A percentile compares a stretch with the other conserved stretches of the same genome.
Conservation (phyloP, 2,113 vertebrate species). For the Bettongia penicillata region DNA sequence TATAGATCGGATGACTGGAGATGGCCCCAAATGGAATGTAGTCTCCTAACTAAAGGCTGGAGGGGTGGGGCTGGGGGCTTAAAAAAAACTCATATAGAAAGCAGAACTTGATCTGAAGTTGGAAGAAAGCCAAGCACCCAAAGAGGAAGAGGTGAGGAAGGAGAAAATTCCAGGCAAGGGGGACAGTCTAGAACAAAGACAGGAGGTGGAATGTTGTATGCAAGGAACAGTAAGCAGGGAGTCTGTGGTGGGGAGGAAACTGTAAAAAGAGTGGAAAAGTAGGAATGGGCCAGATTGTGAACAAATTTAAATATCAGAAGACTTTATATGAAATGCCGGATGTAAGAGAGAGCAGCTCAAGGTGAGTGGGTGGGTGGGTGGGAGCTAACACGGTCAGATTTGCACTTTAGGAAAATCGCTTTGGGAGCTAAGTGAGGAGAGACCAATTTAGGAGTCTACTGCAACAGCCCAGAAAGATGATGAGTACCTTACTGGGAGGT, state of each 20-base stretch:
- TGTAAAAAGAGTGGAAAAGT: background rate
- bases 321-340: background rate
- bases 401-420: background rate
- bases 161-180: too few species aligned
- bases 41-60: background rate
- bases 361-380: background rate
- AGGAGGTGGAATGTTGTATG: background rate
- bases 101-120: background rate
- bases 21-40: background rate
- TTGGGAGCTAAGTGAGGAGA: background rate
- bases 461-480: background rate
- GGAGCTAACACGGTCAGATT: background rate
- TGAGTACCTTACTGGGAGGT: background rate
- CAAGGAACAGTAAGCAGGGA: background rate
- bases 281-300: background rate
- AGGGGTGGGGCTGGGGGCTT: too few species aligned
- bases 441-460: background rate
- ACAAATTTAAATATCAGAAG: background rate
- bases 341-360: background rate
- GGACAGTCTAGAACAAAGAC: background rate
- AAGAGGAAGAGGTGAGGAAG: background rate
- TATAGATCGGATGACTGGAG: too few species aligned
- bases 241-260: background rate
- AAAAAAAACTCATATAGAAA: background rate
- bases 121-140: background rate